Conservation (phyloP, 1,140 invertebrate genomes). For the Temnothorax nylanderi region DNA sequence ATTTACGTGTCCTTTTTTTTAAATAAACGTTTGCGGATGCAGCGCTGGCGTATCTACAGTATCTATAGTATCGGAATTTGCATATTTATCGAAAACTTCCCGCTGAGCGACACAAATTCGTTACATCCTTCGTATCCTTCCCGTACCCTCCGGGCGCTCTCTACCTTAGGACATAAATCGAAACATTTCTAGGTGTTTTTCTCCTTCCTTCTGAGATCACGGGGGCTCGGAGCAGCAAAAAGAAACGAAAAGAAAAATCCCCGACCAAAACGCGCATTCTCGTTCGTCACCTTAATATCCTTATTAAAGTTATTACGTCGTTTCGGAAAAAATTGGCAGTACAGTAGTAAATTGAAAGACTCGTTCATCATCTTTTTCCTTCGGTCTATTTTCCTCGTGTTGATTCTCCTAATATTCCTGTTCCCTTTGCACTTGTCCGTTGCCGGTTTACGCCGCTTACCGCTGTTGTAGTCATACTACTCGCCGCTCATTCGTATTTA, state of each 20-base stretch:
- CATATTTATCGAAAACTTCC: conserved; percentile 21
- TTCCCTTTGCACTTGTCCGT: neutral
- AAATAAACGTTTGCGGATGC: neutral
- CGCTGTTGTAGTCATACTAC: conserved; percentile 1
- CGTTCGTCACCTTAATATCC: conserved; percentile 36
- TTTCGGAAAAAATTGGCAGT: conserved; percentile 80
- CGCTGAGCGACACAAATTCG: conserved; percentile 12
- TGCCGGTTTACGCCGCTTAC: neutral
- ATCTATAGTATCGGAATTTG: conserved; percentile 12
- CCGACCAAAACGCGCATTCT: conserved; percentile 9
- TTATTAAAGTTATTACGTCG: conserved; percentile 72
- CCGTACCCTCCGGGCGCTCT: neutral
- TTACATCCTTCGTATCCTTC: neutral
- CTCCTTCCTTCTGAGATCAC: neutral
- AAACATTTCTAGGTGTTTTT: neutral
- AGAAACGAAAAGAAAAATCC: conserved; percentile 27
- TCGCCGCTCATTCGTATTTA: conserved; percentile 5
- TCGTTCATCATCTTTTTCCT: conserved; percentile 61
- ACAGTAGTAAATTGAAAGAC: conserved; percentile 81
- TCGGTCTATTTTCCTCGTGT: neutral
- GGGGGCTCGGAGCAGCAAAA: conserved; percentile 32
- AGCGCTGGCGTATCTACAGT: neutral
- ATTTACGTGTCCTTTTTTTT: neutral
- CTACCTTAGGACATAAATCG: neutral
- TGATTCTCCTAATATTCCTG: conserved; percentile 9